Percentiles rank a stretch among this genome's conserved stretches.
These are phyloP conservation scores for Dromiciops gliroides DNA, from an alignment of 2,113 vertebrate genomes.

Conservation along the genomic window DNA sequence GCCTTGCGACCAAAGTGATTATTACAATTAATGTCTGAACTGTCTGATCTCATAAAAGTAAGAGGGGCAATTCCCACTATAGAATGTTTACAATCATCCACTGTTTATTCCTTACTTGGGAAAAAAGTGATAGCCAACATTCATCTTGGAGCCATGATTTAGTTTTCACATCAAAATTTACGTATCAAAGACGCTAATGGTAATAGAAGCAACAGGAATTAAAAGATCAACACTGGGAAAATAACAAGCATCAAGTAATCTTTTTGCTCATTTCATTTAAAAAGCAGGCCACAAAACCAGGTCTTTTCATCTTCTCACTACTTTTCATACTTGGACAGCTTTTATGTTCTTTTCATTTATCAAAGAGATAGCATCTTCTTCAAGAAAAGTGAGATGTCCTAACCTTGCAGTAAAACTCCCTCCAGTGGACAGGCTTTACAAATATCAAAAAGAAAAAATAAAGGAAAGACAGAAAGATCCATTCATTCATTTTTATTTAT, in stretches of 20 bases:
- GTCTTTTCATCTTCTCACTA: neutral
- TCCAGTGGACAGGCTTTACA: neutral
- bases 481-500: neutral
- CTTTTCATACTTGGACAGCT: neutral
- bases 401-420: neutral
- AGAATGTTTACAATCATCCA: neutral
- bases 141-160: slow-evolving; percentile 21
- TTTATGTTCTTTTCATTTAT: slow-evolving; percentile 31
- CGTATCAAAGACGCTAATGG: neutral
- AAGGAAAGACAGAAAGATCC: neutral
- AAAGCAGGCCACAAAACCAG: slow-evolving; percentile 1
- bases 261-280: neutral
- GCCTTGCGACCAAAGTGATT: slow-evolving; percentile 45
- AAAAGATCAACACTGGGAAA: neutral
- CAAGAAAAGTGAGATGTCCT: neutral
- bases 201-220: slow-evolving; percentile 30
- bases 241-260: slow-evolving; percentile 1
- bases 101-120: neutral
- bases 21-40: slow-evolving; percentile 24
- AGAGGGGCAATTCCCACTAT: slow-evolving; percentile 37
- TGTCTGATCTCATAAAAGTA: neutral
- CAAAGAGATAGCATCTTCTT: slow-evolving; percentile 27
- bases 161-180: slow-evolving; percentile 56
- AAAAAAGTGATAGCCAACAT: neutral
- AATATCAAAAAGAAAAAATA: neutral